phyloP scores from a whole-genome alignment of 2,888 invertebrate species.

The Caenorhabditis macrosperma region DNA sequence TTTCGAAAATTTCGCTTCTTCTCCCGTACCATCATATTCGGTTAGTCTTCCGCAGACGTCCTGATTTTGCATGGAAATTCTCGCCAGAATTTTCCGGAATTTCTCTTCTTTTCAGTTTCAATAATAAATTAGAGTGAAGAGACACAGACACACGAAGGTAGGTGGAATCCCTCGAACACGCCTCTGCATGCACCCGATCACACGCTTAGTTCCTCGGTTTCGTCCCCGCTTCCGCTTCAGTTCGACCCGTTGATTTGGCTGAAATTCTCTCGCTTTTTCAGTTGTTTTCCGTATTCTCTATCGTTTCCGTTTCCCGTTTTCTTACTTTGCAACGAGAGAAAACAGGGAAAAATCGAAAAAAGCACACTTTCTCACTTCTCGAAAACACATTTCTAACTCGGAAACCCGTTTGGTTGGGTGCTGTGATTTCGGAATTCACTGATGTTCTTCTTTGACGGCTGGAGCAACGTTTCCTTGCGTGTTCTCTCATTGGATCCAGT shows the following conservation, averaged over 20 bases:
- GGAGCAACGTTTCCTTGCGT: too few relatives aligned
- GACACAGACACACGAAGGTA: conserved; percentile 21
- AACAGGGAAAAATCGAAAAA: background rate
- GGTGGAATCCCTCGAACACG: conserved; percentile 15
- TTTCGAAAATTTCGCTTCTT: conserved; percentile 24
- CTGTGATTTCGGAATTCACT: too few relatives aligned
- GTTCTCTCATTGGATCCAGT: too few relatives aligned
- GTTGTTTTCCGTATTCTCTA: conserved; percentile 8
- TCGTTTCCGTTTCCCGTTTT: conserved; percentile 19
- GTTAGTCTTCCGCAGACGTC: conserved; percentile 44
- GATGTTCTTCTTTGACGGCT: too few relatives aligned
- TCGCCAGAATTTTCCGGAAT: conserved; percentile 5
- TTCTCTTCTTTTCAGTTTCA: conserved; percentile 56
- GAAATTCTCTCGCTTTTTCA: conserved; percentile 9
- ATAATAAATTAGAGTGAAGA: conserved; percentile 59
- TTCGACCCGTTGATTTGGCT: conserved; percentile 29
- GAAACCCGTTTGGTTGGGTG: too few relatives aligned
- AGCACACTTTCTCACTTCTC: background rate
- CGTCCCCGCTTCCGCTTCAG: conserved; percentile 30
- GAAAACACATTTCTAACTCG: background rate
- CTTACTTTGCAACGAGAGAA: conserved; percentile 3
- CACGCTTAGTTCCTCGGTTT: conserved; percentile 28
- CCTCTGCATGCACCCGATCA: conserved; percentile 25
- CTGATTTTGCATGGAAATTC: conserved; percentile 57
- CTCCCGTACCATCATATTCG: conserved; percentile 40